Conservation (phyloP, 2,888 invertebrate species). For the Dugesia japonica region DNA sequence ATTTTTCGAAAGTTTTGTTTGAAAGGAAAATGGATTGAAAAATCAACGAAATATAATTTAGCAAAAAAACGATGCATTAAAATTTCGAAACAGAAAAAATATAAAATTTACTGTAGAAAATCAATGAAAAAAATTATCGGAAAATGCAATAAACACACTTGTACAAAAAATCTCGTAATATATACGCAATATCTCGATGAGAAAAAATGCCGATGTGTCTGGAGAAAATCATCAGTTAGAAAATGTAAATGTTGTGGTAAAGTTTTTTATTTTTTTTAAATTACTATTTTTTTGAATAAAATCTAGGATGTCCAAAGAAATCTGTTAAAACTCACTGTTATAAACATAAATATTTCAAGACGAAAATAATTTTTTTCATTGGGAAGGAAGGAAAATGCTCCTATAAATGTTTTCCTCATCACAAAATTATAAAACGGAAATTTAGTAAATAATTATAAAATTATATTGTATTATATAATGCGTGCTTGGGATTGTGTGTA, state of each 20-base stretch:
- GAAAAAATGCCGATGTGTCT: background rate
- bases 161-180: background rate
- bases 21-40: background rate
- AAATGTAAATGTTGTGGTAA: conserved; percentile 29
- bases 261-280: background rate
- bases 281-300: background rate
- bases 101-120: conserved; percentile 3
- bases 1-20: background rate
- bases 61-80: background rate
- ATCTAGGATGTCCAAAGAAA: conserved; percentile 21
- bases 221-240: background rate
- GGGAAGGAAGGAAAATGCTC: background rate
- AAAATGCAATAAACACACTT: conserved; percentile 22
- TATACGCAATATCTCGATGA: background rate
- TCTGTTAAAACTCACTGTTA: conserved; percentile 3
- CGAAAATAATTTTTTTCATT: conserved; percentile 20
- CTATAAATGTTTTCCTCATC: too few species aligned
- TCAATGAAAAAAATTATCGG: background rate
- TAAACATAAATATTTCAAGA: background rate
- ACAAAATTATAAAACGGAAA: too few species aligned
- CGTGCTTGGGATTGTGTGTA: too few species aligned
- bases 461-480: too few species aligned
- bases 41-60: background rate
- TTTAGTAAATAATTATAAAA: too few species aligned
- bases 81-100: background rate